Conservation (phyloP, 1,140 invertebrate genomes). For the Eurosta solidaginis region DNA sequence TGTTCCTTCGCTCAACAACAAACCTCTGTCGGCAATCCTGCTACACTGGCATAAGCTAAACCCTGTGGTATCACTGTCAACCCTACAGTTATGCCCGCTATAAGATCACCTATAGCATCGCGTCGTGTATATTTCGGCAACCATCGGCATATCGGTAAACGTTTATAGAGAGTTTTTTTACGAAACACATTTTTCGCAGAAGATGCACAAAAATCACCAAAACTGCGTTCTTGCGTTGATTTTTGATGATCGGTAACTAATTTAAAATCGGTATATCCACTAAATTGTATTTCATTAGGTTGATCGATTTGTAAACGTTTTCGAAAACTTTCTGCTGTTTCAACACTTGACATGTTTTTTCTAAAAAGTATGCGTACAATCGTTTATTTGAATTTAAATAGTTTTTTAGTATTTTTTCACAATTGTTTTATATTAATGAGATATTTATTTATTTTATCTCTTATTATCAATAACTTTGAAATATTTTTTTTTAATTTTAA, state of each 20-base stretch:
- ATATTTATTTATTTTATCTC: too few species aligned
- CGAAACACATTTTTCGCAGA: constrained; percentile 42
- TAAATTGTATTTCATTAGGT: constrained; percentile 46
- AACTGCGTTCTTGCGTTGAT: constrained; percentile 38
- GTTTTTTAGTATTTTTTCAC: neutral
- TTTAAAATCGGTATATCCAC: constrained; percentile 48
- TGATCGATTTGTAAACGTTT: constrained; percentile 48
- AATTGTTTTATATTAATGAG: neutral
- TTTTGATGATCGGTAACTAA: constrained; percentile 54
- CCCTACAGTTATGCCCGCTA: constrained; percentile 86
- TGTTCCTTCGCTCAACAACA: neutral
- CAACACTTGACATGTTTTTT: constrained; percentile 48
- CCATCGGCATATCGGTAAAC: constrained; percentile 76
- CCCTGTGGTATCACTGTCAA: constrained; percentile 83
- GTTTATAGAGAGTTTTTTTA: constrained; percentile 71
- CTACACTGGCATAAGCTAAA: constrained; percentile 83
- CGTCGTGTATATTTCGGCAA: constrained; percentile 71
- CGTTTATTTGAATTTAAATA: neutral
- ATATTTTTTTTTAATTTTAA: too few species aligned
- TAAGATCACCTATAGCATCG: constrained; percentile 71
- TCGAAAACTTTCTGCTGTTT: constrained; percentile 50
- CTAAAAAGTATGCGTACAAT: neutral
- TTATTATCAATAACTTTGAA: too few species aligned
- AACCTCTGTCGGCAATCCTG: constrained; percentile 72
- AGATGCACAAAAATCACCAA: constrained; percentile 38